These are phyloP conservation scores for Strigops habroptila DNA, from an alignment of 2,113 vertebrate genomes.

Conservation along the genomic window DNA sequence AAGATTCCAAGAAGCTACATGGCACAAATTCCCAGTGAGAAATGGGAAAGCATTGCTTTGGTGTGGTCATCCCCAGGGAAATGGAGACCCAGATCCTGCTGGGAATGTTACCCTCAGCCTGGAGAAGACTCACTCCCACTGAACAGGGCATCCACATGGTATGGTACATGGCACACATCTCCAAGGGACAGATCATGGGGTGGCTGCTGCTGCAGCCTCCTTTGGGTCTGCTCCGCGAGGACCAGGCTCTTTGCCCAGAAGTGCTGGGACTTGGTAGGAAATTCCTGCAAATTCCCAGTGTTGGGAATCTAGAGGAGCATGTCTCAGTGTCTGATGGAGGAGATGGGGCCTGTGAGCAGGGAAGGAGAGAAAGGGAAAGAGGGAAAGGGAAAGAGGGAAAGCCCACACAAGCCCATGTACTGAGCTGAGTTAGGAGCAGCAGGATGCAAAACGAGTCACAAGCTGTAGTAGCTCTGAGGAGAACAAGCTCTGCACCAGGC, in stretches of 20 bases:
- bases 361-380: neutral
- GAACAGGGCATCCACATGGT: fast-evolving
- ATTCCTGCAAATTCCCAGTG: neutral
- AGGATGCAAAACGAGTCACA: too few relatives aligned
- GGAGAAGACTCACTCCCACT: neutral
- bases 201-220: neutral
- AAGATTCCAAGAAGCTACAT: neutral
- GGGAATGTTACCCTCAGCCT: fast-evolving
- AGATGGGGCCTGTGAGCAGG: neutral
- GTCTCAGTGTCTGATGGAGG: neutral
- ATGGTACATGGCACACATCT: fast-evolving
- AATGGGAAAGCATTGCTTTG: neutral
- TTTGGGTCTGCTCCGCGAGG: neutral
- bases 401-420: neutral
- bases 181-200: neutral
- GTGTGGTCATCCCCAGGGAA: neutral
- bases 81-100: neutral
- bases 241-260: neutral
- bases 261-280: neutral
- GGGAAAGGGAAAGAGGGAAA: neutral
- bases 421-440: neutral
- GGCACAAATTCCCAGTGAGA: fast-evolving
- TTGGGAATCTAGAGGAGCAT: fast-evolving
- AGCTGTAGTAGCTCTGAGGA: neutral
- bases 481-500: fast-evolving